Base-by-base conservation (phyloP, 2,888 invertebrate genomes). In the Sesamia inferens region DNA sequence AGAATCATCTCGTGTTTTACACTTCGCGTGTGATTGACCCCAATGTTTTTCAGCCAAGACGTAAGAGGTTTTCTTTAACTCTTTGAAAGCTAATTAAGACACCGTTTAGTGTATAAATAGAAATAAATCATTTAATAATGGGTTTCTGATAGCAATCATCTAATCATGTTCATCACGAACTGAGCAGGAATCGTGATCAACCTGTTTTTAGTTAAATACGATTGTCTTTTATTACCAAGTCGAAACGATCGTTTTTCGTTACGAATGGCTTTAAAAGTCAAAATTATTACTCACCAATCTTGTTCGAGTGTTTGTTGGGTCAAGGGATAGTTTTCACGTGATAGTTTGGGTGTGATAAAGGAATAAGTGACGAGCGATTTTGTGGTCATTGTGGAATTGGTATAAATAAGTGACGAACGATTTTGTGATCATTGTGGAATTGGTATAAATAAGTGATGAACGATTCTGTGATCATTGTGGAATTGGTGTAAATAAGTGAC, bases 181-280 rank as follows among this genome's bases (percentile, higher is more conserved):
- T 65, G n/a, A 22, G 63, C 31, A 13, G n/a, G 48, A 64, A 44
- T 83, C 79, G 79, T 80, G 80, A 82, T 70, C 79, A 51, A 66
- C 65, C 65, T 71, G 82, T 47, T 54, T 19, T 59, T 19, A 39
- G 7, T 13, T 22, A 22, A 67, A 64, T 44, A 44, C 48, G 13
- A 51, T 14, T 44, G 22, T 47, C 59, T 64, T 57, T 70, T 71
- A 19, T 54, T 59, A 16, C 44, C 24, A 19, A n/a, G 24, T 22
- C 22, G 6, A 66, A 24, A 16, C 7, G 16, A 39, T 39, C 0
- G 22, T 62, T 47, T 63, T 61, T 47, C 16, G 19, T 6, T 24
- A 42, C 10, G 0, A 39, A 19, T 24, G 22, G 14, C 14, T 24
- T 22, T 65, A n/a, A 1, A 54, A 24, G 22, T 55, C 13, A 31